phyloP scores from a whole-genome alignment of 2,113 vertebrate species.

The Dromiciops gliroides region DNA sequence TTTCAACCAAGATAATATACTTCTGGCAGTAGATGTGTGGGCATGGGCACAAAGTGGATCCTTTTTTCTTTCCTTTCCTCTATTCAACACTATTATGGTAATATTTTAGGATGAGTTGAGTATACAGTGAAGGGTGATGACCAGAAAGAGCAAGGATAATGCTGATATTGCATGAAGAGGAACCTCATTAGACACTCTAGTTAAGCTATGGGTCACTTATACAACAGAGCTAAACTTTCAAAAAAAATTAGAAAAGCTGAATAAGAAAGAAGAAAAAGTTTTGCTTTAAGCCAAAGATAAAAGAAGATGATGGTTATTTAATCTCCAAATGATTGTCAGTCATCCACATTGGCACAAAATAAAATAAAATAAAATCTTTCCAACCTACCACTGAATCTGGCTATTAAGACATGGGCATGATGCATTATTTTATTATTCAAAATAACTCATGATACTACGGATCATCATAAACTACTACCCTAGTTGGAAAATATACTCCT shows the following conservation, averaged over 20 bases:
- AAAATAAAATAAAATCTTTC: neutral
- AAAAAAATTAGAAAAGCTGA: neutral
- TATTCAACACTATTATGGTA: conserved; percentile 2
- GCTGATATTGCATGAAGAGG: conserved; percentile 15
- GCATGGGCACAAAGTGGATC: neutral
- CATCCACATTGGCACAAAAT: conserved; percentile 16
- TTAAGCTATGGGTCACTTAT: neutral
- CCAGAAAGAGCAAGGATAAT: conserved; percentile 4
- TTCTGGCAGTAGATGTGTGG: neutral
- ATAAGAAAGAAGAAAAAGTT: neutral
- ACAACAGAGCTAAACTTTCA: conserved; percentile 17
- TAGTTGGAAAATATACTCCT: neutral
- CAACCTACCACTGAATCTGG: neutral
- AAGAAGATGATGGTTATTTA: neutral
- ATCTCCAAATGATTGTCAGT: neutral
- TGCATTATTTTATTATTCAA: conserved; percentile 14
- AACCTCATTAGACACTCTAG: conserved; percentile 11
- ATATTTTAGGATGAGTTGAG: conserved; percentile 34
- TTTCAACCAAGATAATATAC: conserved; percentile 9
- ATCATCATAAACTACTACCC: neutral
- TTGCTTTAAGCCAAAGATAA: neutral
- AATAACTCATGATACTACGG: neutral
- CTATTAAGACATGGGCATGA: neutral
- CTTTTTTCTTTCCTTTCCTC: neutral
- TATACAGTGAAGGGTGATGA: conserved; percentile 38